These are phyloP conservation scores for Macropodus opercularis DNA, from an alignment of 2,797 vertebrate genomes.

Conservation along the genomic window DNA sequence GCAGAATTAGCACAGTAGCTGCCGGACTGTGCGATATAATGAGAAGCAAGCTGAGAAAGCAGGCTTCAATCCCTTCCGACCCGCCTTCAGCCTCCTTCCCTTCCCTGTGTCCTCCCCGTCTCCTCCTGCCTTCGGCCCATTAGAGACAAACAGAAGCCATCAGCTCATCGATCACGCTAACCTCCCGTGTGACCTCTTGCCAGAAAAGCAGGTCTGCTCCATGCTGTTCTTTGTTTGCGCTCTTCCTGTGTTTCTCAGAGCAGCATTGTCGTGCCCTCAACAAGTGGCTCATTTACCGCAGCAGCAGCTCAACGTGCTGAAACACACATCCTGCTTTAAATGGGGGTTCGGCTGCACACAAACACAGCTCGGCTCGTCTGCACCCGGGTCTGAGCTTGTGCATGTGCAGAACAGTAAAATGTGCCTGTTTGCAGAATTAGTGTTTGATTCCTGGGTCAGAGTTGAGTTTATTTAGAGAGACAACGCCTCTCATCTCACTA, in stretches of 20 bases:
- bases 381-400: not conserved
- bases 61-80: not conserved
- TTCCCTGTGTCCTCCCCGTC: constrained; percentile 1
- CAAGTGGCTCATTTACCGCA: constrained; percentile 69
- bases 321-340: constrained; percentile 74
- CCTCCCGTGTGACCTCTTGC: constrained; percentile 52
- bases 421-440: not conserved
- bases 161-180: constrained; percentile 58
- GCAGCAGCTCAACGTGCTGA: constrained; percentile 57
- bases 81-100: not conserved
- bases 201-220: constrained; percentile 50
- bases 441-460: too few relatives aligned
- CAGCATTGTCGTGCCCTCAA: constrained; percentile 76
- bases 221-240: constrained; percentile 66
- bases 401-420: not conserved
- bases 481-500: not conserved
- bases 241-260: constrained; percentile 76
- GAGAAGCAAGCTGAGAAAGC: not conserved
- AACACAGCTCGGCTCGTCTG: constrained; percentile 14
- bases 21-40: not conserved
- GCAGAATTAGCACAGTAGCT: not conserved
- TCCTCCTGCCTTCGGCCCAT: constrained; percentile 26
- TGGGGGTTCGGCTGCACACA: constrained; percentile 42
- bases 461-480: too few relatives aligned
- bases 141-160: constrained; percentile 46